Percentiles rank a stretch among this genome's conserved stretches.
These are phyloP conservation scores for Triplophysa dalaica DNA, from an alignment of 2,113 vertebrate genomes.

Conservation along the genomic window DNA sequence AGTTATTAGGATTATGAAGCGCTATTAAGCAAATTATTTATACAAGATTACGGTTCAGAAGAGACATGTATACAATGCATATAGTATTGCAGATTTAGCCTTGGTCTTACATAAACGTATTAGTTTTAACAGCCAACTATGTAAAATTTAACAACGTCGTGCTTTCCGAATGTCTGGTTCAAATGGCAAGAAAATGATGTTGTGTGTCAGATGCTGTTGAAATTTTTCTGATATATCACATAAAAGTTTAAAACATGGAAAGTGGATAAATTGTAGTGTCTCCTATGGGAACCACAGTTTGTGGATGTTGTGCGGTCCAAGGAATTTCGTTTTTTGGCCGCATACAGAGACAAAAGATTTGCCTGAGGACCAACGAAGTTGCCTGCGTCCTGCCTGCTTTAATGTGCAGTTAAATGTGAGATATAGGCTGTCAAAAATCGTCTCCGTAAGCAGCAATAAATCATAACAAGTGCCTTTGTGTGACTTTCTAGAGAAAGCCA, in stretches of 20 bases:
- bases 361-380: constrained; percentile 33
- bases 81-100: not conserved
- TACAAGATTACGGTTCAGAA: not conserved
- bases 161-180: constrained; percentile 50
- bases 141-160: constrained; percentile 50
- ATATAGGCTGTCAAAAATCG: constrained; percentile 26
- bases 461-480: constrained; percentile 12
- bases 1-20: not conserved
- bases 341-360: constrained; percentile 12
- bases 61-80: not conserved
- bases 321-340: not conserved
- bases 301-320: constrained; percentile 19
- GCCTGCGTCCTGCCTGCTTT: not conserved
- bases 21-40: not conserved
- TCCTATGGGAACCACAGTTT: constrained; percentile 45
- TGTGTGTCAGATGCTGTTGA: not conserved
- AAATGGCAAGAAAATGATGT: constrained; percentile 12
- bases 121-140: not conserved
- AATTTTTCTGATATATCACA: constrained; percentile 54
- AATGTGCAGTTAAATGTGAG: constrained; percentile 19
- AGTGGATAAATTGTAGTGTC: constrained; percentile 54
- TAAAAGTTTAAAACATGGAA: constrained; percentile 42
- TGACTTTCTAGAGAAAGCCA: constrained; percentile 21
- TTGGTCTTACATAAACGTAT: not conserved
- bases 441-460: constrained; percentile 38